phyloP scores from a whole-genome alignment of 2,113 vertebrate species.

The Dipodomys spectabilis region DNA sequence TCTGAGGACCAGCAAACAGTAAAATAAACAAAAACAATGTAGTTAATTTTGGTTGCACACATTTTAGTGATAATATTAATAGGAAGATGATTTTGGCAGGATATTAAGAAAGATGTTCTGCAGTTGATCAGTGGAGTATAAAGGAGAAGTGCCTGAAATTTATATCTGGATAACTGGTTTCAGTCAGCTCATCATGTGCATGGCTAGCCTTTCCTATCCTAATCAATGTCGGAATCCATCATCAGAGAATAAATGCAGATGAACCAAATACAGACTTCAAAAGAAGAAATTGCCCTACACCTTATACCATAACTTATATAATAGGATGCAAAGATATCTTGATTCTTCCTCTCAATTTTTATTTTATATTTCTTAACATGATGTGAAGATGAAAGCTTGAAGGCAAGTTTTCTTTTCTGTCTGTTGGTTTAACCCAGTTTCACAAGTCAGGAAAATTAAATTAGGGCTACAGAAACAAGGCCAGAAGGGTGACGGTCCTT shows the following conservation, averaged over 20 bases:
- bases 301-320: background rate
- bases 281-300: background rate
- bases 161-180: background rate
- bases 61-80: slow-evolving; percentile 25
- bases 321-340: background rate
- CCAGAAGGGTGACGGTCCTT: background rate
- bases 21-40: background rate
- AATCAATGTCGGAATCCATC: background rate
- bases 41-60: background rate
- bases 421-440: background rate
- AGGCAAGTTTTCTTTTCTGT: background rate
- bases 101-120: background rate
- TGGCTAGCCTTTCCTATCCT: background rate
- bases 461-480: background rate
- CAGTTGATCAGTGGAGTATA: background rate
- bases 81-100: background rate
- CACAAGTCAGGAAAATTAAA: slow-evolving; percentile 2
- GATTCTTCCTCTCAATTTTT: slow-evolving; percentile 2
- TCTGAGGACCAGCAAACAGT: too few relatives aligned
- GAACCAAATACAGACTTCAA: background rate
- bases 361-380: background rate
- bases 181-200: background rate
- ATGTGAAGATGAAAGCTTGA: background rate
- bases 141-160: background rate
- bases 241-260: background rate